These are phyloP conservation scores for Bellardia pandia DNA, from an alignment of 2,888 invertebrate species.

Conservation along the genomic window DNA sequence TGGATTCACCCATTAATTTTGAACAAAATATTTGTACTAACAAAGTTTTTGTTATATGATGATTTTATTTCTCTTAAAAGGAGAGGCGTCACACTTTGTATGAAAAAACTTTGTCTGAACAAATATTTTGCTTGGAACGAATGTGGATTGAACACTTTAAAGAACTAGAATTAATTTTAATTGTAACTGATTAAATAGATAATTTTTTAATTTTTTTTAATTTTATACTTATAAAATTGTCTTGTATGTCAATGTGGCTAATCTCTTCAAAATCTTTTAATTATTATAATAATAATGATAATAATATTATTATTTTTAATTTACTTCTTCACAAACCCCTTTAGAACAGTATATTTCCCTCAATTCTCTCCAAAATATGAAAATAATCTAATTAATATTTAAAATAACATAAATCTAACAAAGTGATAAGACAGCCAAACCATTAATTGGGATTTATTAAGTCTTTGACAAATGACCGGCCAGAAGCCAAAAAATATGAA, in stretches of 20 bases:
- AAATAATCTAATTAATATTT: constrained; percentile 44
- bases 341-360: background rate
- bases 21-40: too few species aligned
- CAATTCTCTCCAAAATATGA: background rate
- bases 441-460: constrained; percentile 27
- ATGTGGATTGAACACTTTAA: too few species aligned
- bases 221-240: too few species aligned
- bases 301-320: background rate
- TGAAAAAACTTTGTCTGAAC: too few species aligned
- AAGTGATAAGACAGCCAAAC: constrained; percentile 37
- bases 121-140: too few species aligned
- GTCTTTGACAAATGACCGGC: constrained; percentile 48
- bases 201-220: too few species aligned
- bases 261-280: background rate
- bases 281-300: background rate
- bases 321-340: constrained; percentile 2
- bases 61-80: too few species aligned
- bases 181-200: too few species aligned
- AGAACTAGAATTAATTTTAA: too few species aligned
- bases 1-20: too few species aligned
- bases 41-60: too few species aligned
- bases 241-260: background rate
- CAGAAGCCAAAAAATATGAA: constrained; percentile 26
- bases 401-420: constrained; percentile 53
- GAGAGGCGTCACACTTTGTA: too few species aligned